Evolutionary conservation across 1,140 invertebrate species (phyloP).

Genomic region (Calycopis cecrops): DNA sequence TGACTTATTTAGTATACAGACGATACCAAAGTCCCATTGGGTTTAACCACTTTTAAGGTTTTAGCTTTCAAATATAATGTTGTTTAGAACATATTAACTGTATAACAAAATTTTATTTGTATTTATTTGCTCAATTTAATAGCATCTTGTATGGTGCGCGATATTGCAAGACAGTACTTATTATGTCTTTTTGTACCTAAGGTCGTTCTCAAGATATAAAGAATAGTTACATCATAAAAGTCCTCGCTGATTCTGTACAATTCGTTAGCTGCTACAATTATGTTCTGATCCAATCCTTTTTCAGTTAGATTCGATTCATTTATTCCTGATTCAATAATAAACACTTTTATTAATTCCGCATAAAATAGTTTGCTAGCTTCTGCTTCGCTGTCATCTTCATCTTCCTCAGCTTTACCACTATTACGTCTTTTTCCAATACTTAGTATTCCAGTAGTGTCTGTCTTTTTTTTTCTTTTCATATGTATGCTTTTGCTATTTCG

Average conservation of each 20-base stretch:
- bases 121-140: too few species aligned
- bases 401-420: constrained; percentile 20
- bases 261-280: constrained; percentile 61
- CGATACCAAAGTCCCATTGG: too few species aligned
- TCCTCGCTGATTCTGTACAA: constrained; percentile 69
- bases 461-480: constrained; percentile 13
- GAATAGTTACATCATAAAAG: constrained; percentile 71
- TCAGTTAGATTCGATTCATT: constrained; percentile 42
- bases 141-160: too few species aligned
- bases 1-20: too few species aligned
- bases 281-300: constrained; percentile 59
- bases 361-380: constrained; percentile 49
- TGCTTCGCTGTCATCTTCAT: constrained; percentile 33
- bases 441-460: constrained; percentile 14
- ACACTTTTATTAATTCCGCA: constrained; percentile 53
- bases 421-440: constrained; percentile 1
- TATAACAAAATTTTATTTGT: too few species aligned
- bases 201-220: constrained; percentile 12
- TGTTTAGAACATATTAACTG: too few species aligned
- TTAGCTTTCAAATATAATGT: too few species aligned
- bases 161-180: too few species aligned
- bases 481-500: constrained; percentile 21
- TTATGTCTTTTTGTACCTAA: not conserved
- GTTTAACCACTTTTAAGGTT: too few species aligned
- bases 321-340: constrained; percentile 37